These are phyloP conservation scores for Hyperoplus lanceolatus DNA, from an alignment of 2,797 vertebrate species.

Conservation along the genomic window DNA sequence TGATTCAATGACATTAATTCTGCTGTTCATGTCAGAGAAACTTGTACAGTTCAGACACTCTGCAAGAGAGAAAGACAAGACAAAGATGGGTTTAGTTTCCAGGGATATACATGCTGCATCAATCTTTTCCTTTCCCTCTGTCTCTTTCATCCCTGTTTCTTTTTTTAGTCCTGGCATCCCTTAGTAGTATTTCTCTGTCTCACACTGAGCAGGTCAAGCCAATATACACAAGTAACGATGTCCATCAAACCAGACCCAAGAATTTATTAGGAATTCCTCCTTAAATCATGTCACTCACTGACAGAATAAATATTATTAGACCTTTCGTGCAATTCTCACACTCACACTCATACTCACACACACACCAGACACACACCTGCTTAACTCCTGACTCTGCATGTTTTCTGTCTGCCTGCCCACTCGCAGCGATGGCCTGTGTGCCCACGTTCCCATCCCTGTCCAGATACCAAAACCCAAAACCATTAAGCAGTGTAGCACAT, in stretches of 20 bases:
- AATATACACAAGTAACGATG: slow-evolving; percentile 65
- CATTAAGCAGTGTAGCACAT: slow-evolving; percentile 20
- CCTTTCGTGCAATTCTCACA: slow-evolving; percentile 14
- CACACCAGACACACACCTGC: slow-evolving; percentile 36
- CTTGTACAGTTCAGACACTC: slow-evolving; percentile 85
- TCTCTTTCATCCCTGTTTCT: slow-evolving; percentile 26
- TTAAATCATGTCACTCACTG: slow-evolving; percentile 67
- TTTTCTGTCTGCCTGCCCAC: slow-evolving; percentile 53
- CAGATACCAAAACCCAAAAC: slow-evolving; percentile 37
- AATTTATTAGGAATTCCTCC: slow-evolving; percentile 57
- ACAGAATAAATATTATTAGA: slow-evolving; percentile 63
- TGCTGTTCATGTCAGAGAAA: slow-evolving; percentile 76
- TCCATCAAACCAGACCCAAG: slow-evolving; percentile 47
- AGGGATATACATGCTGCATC: neutral
- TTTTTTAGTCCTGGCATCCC: slow-evolving; percentile 42
- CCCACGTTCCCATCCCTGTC: slow-evolving; percentile 32
- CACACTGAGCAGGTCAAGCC: slow-evolving; percentile 40
- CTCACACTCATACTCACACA: slow-evolving; percentile 15
- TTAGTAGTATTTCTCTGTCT: slow-evolving; percentile 28
- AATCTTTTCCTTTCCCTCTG: slow-evolving; percentile 13
- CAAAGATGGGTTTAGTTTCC: slow-evolving; percentile 18
- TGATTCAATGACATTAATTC: slow-evolving; percentile 76
- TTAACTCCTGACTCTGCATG: slow-evolving; percentile 47
- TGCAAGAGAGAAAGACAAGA: slow-evolving; percentile 54
- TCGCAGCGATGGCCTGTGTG: slow-evolving; percentile 16